These are phyloP conservation scores for Ptyas mucosa DNA, from an alignment of 2,113 vertebrate species.

Conservation along the genomic window DNA sequence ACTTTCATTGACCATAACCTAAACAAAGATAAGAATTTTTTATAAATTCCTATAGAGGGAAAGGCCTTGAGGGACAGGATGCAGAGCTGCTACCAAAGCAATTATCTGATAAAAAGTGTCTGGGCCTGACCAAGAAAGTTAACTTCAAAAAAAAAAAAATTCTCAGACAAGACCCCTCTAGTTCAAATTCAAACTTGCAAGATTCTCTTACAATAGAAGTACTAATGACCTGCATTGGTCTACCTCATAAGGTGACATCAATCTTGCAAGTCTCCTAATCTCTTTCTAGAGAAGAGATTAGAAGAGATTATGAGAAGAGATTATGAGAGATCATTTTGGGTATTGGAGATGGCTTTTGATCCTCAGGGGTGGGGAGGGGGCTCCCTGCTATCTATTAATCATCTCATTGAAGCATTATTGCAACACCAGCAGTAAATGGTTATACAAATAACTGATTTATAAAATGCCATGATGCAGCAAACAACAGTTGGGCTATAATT, in stretches of 20 bases:
- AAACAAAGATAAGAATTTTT: neutral
- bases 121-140: neutral
- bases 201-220: neutral
- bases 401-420: neutral
- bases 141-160: neutral
- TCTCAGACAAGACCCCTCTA: neutral
- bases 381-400: neutral
- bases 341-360: neutral
- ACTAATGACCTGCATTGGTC: neutral
- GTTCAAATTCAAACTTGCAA: neutral
- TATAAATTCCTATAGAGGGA: neutral
- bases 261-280: neutral
- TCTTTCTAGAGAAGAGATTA: neutral
- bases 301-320: too few relatives aligned
- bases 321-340: neutral
- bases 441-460: neutral
- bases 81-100: neutral
- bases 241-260: neutral
- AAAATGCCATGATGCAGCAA: neutral
- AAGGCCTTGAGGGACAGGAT: neutral
- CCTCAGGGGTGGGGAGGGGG: too few relatives aligned
- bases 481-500: neutral
- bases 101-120: neutral
- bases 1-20: neutral
- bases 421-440: neutral